Base-by-base conservation (phyloP, 2,113 vertebrate genomes). In the Sardina pilchardus region DNA sequence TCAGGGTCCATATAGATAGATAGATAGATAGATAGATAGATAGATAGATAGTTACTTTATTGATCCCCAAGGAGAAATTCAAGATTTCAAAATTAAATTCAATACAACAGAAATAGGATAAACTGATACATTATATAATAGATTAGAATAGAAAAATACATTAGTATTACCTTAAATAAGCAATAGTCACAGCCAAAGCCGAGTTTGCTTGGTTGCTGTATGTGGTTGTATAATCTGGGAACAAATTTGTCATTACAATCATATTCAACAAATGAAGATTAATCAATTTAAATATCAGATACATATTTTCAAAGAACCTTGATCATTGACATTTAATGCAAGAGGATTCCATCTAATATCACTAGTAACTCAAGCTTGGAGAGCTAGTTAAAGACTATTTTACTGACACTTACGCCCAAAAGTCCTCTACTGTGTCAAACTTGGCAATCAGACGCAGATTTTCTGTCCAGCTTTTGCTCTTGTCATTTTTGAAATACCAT, bases 401-500 rank as follows among this genome's bases (percentile, higher is more conserved):
- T 8, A 17, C 56, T 45, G 48, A 86, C 34, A 94, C 96, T 94
- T 95, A 96, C 96, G 96, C 96, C 96, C 96, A 96, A 89, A 96
- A 96, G 90, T 96, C 96, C 90, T 96, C 96, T 90, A 96, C 96
- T 82, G 96, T 96, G 91, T 96, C 95, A 93, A 96, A 96, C 87
- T 95, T 96, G 88, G 95, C 94, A 90, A 96, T 96, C 86, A 96
- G 94, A 91, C 96, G 94, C 88, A 96, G 75, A 86, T 96, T 96
- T 90, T 96, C 96, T 44, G 94, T 95, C 96, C 96, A 96, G 90
- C 92, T 94, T 95, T 96, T 96, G 92, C 90, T 96, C 90, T 96
- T 96, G 92, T 96, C 96, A 24, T 95, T 96, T 94, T 96, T 96
- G 93, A 96, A 96, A 93, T 96, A 96, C 96, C 96, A 96, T 82